Percentiles rank a stretch among this genome's conserved stretches.
Evolutionary conservation across 2,113 vertebrate species (phyloP).

Genomic region (Oncorhynchus masou): DNA sequence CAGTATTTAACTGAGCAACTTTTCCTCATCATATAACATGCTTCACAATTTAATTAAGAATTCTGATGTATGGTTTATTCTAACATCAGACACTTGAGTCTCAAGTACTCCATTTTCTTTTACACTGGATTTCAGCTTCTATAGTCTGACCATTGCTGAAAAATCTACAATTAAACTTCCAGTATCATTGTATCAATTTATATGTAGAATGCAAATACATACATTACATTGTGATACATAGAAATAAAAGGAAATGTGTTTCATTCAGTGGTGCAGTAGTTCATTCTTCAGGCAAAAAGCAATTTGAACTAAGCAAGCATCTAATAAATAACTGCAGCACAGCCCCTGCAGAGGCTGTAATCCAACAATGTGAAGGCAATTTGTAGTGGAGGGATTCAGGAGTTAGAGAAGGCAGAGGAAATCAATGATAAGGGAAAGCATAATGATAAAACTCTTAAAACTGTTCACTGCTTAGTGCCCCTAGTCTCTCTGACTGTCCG

Average conservation of each 20-base stretch:
- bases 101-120: neutral
- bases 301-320: slow-evolving; percentile 39
- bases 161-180: too few species aligned
- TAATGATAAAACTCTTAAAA: slow-evolving; percentile 61
- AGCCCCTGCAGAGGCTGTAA: slow-evolving; percentile 36
- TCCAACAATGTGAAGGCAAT: slow-evolving; percentile 58
- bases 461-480: slow-evolving; percentile 8
- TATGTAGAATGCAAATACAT: too few species aligned
- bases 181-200: too few species aligned
- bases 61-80: slow-evolving; percentile 26
- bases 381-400: slow-evolving; percentile 46
- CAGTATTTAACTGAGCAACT: slow-evolving; percentile 60
- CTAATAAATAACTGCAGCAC: slow-evolving; percentile 53
- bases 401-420: slow-evolving; percentile 48
- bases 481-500: slow-evolving; percentile 36
- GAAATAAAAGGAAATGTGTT: neutral
- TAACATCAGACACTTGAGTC: too few species aligned
- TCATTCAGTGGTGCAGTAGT: neutral
- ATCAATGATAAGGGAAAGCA: slow-evolving; percentile 57
- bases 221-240: neutral
- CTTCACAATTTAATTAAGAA: slow-evolving; percentile 55
- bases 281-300: slow-evolving; percentile 47
- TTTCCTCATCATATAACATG: slow-evolving; percentile 55
- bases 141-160: neutral
- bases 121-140: neutral